Evolutionary conservation across 2,113 vertebrate genomes (phyloP).

Genomic region (Delphinapterus leucas): DNA sequence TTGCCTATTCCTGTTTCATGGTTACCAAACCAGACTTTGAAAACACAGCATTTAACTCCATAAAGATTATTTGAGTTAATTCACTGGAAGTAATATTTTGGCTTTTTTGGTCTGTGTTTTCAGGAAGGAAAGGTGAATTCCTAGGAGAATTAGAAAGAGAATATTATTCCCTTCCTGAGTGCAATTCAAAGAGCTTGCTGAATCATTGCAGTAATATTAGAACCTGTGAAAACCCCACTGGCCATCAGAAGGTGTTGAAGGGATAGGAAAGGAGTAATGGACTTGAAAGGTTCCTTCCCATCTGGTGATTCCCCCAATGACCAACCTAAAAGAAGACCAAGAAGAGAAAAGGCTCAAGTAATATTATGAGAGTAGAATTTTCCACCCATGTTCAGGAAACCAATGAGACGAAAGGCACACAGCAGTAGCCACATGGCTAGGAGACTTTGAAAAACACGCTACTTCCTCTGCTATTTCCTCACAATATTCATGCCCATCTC

Average conservation of each 20-base stretch:
- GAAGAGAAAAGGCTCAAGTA: constrained; percentile 42
- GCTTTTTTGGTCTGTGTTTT: neutral
- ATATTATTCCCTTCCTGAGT: constrained; percentile 62
- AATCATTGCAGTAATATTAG: constrained; percentile 76
- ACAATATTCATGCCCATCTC: constrained; percentile 71
- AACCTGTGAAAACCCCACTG: constrained; percentile 75
- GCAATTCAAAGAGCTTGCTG: constrained; percentile 63
- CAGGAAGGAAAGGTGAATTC: constrained; percentile 62
- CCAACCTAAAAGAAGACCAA: constrained; percentile 65
- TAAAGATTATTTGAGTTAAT: constrained; percentile 21
- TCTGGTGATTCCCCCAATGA: constrained; percentile 81
- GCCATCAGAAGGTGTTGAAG: constrained; percentile 83
- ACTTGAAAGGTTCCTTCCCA: constrained; percentile 83
- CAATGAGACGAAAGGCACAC: constrained; percentile 80
- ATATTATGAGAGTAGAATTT: constrained; percentile 70
- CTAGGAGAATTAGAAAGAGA: constrained; percentile 42
- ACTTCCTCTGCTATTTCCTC: constrained; percentile 83
- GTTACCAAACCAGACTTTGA: neutral
- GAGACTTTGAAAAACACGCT: constrained; percentile 77
- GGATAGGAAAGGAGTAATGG: constrained; percentile 77
- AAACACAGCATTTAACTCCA: neutral
- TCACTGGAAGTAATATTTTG: neutral
- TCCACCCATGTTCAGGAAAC: constrained; percentile 81
- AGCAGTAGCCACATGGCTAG: constrained; percentile 72
- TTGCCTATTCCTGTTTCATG: neutral